These are phyloP conservation scores for Pterocles gutturalis DNA, from an alignment of 2,113 vertebrate genomes.

Conservation along the genomic window DNA sequence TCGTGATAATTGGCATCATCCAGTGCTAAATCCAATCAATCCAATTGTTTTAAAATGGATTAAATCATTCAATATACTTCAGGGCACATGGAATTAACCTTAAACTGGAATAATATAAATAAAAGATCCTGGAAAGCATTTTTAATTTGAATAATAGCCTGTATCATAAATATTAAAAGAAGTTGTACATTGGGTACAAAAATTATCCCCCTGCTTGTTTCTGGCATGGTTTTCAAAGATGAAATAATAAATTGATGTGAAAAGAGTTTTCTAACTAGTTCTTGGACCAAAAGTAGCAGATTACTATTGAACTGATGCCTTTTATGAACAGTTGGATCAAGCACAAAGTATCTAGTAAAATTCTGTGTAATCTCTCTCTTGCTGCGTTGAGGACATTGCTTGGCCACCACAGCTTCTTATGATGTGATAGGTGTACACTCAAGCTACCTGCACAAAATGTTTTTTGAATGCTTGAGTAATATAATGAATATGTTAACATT, in stretches of 20 bases:
- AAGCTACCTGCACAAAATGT: background rate
- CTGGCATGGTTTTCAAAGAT: background rate
- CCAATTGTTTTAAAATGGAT: background rate
- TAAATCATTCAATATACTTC: background rate
- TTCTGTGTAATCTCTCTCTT: background rate
- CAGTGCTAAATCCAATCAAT: background rate
- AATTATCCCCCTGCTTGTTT: background rate
- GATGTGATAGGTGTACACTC: background rate
- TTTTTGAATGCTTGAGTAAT: background rate
- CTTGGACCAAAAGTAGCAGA: background rate
- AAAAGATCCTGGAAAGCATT: too few relatives aligned
- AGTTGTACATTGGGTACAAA: background rate
- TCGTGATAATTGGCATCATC: background rate
- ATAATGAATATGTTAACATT: background rate
- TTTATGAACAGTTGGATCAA: background rate
- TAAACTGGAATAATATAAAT: background rate
- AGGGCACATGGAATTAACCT: background rate
- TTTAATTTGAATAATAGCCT: too few relatives aligned
- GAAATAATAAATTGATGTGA: background rate
- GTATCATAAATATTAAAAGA: background rate
- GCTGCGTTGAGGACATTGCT: background rate
- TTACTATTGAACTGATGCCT: background rate
- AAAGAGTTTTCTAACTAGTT: background rate
- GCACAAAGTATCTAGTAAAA: background rate
- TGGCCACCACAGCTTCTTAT: background rate